Percentiles rank a stretch among this genome's conserved stretches.
Conservation (phyloP, 2,888 invertebrate species). For the Melinopterus prodromus region DNA sequence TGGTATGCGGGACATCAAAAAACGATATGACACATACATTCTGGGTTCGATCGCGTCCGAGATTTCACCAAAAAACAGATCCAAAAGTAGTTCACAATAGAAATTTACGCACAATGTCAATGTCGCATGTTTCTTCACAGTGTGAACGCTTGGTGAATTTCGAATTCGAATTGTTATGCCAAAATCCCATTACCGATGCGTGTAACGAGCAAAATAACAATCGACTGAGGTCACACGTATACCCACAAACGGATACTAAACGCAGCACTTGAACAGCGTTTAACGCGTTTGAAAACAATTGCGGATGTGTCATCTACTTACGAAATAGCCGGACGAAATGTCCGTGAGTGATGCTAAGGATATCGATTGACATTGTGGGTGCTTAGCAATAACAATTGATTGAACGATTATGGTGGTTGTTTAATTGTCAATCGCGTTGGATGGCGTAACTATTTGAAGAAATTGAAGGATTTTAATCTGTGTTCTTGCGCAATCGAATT, state of each 20-base stretch:
- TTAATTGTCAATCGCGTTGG: background rate
- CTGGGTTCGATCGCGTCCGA: background rate
- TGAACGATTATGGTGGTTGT: background rate
- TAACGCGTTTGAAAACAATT: background rate
- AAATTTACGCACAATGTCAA: background rate
- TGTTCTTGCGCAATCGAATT: background rate
- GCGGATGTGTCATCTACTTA: slow-evolving; percentile 4
- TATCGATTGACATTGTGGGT: background rate
- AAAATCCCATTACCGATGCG: slow-evolving; percentile 4
- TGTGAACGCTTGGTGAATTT: background rate
- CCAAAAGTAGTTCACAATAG: background rate
- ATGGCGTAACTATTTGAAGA: no score
- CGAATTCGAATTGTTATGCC: background rate
- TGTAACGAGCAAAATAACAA: background rate
- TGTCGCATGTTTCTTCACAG: background rate
- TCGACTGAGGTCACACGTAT: background rate
- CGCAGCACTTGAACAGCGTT: background rate
- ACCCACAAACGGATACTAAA: slow-evolving; percentile 4
- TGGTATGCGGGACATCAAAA: background rate
- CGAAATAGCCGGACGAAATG: background rate
- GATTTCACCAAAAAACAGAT: background rate
- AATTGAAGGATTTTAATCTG: background rate
- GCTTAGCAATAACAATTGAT: background rate
- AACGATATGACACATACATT: background rate
- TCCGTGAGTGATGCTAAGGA: background rate